phyloP scores from a whole-genome alignment of 2,797 vertebrate species.

The Amazona ochrocephala region DNA sequence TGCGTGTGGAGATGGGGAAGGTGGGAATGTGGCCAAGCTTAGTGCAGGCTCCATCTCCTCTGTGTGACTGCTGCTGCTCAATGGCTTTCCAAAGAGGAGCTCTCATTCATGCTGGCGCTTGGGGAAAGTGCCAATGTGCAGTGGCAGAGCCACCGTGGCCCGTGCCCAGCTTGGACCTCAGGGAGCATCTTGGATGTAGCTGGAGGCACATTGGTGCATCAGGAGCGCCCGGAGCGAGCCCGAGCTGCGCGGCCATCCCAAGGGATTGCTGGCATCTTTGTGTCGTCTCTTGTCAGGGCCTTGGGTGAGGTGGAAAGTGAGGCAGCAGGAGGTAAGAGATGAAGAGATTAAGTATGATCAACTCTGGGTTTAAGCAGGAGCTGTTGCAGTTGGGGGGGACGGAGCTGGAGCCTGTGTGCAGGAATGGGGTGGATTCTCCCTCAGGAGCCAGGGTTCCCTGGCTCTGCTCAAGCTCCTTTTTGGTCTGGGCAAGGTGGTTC shows the following conservation, averaged over 20 bases:
- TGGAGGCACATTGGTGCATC: accelerated
- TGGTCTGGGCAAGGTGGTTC: accelerated
- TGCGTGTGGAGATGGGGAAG: background rate
- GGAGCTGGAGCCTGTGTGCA: background rate
- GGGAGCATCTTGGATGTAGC: background rate
- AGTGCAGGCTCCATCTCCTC: background rate
- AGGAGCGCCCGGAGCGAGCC: background rate
- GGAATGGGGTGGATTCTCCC: background rate
- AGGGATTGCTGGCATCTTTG: background rate
- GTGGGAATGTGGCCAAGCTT: background rate
- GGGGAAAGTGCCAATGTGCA: background rate
- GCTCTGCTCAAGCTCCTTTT: background rate
- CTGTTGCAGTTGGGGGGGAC: background rate
- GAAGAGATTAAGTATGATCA: background rate
- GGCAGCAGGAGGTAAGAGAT: conserved; percentile 31
- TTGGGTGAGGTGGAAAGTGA: conserved; percentile 31
- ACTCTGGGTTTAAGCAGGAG: background rate
- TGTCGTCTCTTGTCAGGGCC: background rate
- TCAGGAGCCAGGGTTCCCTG: background rate
- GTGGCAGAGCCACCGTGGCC: accelerated
- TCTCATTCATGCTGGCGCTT: background rate
- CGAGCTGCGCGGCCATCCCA: background rate
- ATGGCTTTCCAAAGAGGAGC: background rate
- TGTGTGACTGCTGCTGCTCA: background rate
- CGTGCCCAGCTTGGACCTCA: background rate